phyloP scores from a whole-genome alignment of 2,797 vertebrate species.

The Delichon dasypus region DNA sequence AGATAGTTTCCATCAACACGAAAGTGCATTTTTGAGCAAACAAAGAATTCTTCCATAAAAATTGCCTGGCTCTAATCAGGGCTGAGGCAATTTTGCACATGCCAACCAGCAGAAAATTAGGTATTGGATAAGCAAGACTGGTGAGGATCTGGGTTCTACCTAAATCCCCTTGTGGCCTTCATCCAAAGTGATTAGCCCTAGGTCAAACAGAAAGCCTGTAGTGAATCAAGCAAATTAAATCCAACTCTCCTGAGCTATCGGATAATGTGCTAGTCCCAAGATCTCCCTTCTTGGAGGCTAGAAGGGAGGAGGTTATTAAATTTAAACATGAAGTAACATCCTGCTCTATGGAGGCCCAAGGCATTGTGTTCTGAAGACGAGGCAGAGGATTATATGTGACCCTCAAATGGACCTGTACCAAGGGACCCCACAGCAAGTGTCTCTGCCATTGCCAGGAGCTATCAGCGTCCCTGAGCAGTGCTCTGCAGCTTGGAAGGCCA shows the following conservation, averaged over 20 bases:
- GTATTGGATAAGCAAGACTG: constrained; percentile 55
- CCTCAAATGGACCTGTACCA: not conserved
- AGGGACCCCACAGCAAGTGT: not conserved
- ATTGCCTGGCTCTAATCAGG: constrained; percentile 62
- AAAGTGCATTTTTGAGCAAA: constrained; percentile 62
- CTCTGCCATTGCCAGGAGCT: not conserved
- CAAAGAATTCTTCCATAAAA: constrained; percentile 64
- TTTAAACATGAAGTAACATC: constrained; percentile 29
- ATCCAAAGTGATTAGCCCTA: constrained; percentile 54
- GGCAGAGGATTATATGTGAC: accelerated
- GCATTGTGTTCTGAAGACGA: not conserved
- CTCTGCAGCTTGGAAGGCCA: not conserved
- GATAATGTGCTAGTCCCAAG: constrained; percentile 7
- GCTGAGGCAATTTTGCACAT: constrained; percentile 52
- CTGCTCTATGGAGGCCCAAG: not conserved
- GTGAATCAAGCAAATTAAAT: constrained; percentile 63
- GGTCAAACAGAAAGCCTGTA: constrained; percentile 54
- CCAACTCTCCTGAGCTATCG: constrained; percentile 39
- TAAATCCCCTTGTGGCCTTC: constrained; percentile 60
- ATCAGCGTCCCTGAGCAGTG: not conserved
- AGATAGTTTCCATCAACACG: constrained; percentile 67
- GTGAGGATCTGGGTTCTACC: constrained; percentile 12
- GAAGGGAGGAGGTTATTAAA: constrained; percentile 30
- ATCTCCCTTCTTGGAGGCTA: constrained; percentile 25
- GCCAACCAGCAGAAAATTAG: constrained; percentile 65